Evolutionary conservation across 2,113 vertebrate species (phyloP).

Genomic region (Orthonyx spaldingii): DNA sequence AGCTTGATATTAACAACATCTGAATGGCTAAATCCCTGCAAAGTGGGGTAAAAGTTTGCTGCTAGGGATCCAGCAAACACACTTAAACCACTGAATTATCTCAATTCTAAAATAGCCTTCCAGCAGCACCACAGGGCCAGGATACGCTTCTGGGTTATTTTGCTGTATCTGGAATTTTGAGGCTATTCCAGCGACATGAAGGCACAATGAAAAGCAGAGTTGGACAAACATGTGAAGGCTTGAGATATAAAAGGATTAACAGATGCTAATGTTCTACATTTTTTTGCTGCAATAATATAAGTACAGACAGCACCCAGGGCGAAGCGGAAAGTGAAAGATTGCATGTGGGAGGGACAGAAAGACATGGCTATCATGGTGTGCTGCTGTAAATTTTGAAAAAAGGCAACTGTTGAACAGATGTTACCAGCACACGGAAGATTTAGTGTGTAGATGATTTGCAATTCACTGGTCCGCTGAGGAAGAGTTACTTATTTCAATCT

Average conservation of each 20-base stretch:
- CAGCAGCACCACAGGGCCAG: background rate
- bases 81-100: slow-evolving; percentile 1
- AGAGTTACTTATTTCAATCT: background rate
- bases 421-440: background rate
- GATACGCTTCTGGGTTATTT: background rate
- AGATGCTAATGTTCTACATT: slow-evolving; percentile 22
- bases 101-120: background rate
- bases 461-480: background rate
- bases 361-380: background rate
- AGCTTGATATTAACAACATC: slow-evolving; percentile 34
- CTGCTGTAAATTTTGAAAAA: background rate
- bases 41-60: slow-evolving; percentile 48
- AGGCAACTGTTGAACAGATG: slow-evolving; percentile 12
- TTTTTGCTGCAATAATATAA: background rate
- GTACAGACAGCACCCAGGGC: background rate
- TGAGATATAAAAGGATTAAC: slow-evolving; percentile 40
- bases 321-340: background rate
- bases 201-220: background rate
- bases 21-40: slow-evolving; percentile 16
- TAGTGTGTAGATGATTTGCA: background rate
- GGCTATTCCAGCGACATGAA: background rate
- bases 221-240: slow-evolving; percentile 17
- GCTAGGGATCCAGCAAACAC: slow-evolving; percentile 1
- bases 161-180: slow-evolving; percentile 10
- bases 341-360: background rate